These are phyloP conservation scores for Pocillopora verrucosa DNA, from an alignment of 64 coral and sea anemone genomes.

Conservation along the genomic window DNA sequence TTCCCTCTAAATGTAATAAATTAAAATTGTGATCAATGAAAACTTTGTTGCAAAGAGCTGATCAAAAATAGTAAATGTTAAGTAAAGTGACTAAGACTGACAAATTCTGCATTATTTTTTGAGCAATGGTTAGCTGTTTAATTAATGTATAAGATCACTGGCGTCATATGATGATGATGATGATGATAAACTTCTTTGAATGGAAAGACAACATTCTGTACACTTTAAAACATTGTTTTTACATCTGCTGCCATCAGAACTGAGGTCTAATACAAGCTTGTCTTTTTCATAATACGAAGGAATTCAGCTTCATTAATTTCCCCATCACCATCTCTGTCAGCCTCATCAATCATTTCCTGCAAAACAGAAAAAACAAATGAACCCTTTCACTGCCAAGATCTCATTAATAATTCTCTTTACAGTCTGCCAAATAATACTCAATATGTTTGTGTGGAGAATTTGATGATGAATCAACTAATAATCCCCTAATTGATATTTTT, in stretches of 20 bases:
- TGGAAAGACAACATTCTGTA: not conserved
- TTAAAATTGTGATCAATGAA: not conserved
- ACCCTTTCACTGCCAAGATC: too few relatives aligned
- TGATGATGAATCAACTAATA: too few relatives aligned
- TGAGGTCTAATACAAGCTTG: conserved; percentile 84
- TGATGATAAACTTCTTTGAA: not conserved
- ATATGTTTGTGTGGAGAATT: too few relatives aligned
- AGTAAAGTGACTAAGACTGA: too few relatives aligned
- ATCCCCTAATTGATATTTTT: too few relatives aligned
- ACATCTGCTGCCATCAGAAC: conserved; percentile 3
- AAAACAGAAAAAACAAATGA: not conserved
- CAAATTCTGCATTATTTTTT: not conserved
- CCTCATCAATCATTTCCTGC: conserved; percentile 99
- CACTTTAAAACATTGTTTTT: conserved; percentile 15
- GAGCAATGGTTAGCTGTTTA: not conserved
- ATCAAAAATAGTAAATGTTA: too few relatives aligned
- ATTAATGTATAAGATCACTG: not conserved
- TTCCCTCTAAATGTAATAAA: not conserved
- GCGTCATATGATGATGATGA: not conserved
- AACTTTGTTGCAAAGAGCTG: not conserved
- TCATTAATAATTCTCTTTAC: too few relatives aligned
- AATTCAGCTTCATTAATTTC: conserved; percentile 99
- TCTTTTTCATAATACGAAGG: conserved; percentile 99
- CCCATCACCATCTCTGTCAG: conserved; percentile 96
- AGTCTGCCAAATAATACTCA: too few relatives aligned